Evolutionary conservation across 2,113 vertebrate genomes (phyloP).

Genomic region (Spheniscus mendiculus): DNA sequence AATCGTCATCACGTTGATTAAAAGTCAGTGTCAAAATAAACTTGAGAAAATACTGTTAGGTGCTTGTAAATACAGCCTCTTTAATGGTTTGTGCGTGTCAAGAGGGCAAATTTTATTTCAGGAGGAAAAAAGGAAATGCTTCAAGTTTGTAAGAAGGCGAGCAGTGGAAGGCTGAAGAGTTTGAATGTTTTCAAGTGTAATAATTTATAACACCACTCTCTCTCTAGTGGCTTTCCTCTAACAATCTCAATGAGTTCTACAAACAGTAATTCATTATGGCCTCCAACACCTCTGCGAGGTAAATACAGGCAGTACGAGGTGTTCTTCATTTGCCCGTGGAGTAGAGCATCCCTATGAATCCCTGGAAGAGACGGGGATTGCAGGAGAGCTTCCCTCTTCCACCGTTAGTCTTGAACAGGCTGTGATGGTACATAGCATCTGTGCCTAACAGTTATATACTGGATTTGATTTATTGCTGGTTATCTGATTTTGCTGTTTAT

Average conservation of each 20-base stretch:
- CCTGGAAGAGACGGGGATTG: background rate
- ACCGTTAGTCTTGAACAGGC: background rate
- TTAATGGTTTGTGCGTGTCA: constrained; percentile 65
- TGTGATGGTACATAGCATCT: background rate
- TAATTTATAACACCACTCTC: constrained; percentile 39
- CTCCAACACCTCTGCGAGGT: constrained; percentile 6
- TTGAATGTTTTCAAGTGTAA: constrained; percentile 54
- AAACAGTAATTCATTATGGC: constrained; percentile 43
- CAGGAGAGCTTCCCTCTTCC: background rate
- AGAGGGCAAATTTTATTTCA: constrained; percentile 67
- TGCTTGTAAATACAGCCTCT: constrained; percentile 73
- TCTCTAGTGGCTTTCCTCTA: constrained; percentile 40
- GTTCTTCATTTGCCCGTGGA: fast-evolving
- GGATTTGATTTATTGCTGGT: background rate
- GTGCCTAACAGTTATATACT: background rate
- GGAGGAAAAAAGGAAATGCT: constrained; percentile 51
- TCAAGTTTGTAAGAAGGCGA: constrained; percentile 20
- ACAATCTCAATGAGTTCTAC: constrained; percentile 28
- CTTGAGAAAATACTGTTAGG: constrained; percentile 69
- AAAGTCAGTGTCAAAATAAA: constrained; percentile 74
- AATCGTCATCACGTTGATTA: constrained; percentile 70
- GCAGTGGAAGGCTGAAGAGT: constrained; percentile 35
- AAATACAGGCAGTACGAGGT: background rate
- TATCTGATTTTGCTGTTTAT: background rate
- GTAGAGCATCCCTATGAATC: background rate